These are phyloP conservation scores for Gymnoscopelus microlampas DNA, from an alignment of 2,797 vertebrate genomes.

Conservation along the genomic window DNA sequence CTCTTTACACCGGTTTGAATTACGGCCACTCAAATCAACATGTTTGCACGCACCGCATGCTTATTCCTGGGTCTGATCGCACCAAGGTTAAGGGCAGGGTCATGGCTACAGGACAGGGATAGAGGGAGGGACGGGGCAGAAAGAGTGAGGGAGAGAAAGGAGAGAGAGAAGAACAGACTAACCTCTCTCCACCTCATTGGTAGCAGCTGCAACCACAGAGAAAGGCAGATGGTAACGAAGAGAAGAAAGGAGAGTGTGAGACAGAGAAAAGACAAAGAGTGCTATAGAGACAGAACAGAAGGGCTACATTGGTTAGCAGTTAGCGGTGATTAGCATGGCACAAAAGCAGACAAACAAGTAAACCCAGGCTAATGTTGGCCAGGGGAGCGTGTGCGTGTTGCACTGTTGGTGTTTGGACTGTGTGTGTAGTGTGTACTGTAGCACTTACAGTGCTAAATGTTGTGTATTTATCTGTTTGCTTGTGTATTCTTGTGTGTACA, in stretches of 20 bases:
- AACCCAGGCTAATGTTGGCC: constrained; percentile 56
- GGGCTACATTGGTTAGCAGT: constrained; percentile 74
- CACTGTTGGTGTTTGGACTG: constrained; percentile 1
- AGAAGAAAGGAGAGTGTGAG: constrained; percentile 8
- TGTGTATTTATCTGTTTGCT: too few species aligned
- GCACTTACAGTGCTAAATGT: too few species aligned
- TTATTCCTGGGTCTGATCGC: too few species aligned
- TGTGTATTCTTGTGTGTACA: too few species aligned
- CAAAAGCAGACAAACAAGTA: constrained; percentile 71
- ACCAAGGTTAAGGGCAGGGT: too few species aligned
- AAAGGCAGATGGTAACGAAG: constrained; percentile 22
- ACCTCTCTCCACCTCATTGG: constrained; percentile 99
- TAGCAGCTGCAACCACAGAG: constrained; percentile 95
- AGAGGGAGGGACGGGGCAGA: constrained; percentile 55
- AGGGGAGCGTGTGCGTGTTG: constrained; percentile 10
- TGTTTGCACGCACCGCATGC: too few species aligned
- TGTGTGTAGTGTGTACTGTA: not conserved
- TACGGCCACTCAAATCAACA: too few species aligned
- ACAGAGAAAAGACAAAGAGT: constrained; percentile 51
- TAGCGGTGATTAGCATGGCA: constrained; percentile 72
- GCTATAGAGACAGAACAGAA: constrained; percentile 66
- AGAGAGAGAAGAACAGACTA: constrained; percentile 84
- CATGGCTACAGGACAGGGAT: constrained; percentile 5
- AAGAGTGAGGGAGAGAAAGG: constrained; percentile 36
- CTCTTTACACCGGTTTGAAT: too few species aligned